These are phyloP conservation scores for Julus scandinavius DNA, from an alignment of 2,888 invertebrate genomes.

Conservation along the genomic window DNA sequence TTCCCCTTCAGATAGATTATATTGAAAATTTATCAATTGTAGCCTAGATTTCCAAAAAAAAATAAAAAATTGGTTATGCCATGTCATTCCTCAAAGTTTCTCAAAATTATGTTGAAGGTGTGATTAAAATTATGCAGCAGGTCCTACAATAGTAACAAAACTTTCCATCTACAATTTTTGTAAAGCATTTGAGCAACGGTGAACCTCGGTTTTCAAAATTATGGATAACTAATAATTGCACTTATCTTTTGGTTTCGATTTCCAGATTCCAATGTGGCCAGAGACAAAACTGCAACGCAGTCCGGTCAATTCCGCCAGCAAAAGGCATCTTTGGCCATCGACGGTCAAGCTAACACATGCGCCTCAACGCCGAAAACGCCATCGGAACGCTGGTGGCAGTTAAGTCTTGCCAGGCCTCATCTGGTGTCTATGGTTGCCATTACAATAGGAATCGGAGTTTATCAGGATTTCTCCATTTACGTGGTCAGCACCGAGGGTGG, in stretches of 20 bases:
- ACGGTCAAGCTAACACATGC: constrained; percentile 63
- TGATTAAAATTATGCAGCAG: no score
- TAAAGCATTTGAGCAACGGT: no score
- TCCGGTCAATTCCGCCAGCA: constrained; percentile 62
- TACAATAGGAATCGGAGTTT: constrained; percentile 61
- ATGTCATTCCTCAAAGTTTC: no score
- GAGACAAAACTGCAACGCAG: constrained; percentile 59
- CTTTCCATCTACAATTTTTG: no score
- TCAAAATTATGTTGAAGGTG: no score
- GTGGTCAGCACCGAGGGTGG: constrained; percentile 61
- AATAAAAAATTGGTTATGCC: no score
- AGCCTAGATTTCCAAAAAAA: no score
- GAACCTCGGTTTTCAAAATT: no score
- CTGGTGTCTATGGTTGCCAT: constrained; percentile 62
- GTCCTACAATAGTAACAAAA: no score
- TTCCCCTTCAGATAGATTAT: no score
- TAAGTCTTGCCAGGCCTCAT: constrained; percentile 61
- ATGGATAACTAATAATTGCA: not conserved
- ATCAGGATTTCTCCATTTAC: constrained; percentile 52
- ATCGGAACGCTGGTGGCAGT: constrained; percentile 64
- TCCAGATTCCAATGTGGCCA: constrained; percentile 61
- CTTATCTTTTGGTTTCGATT: not conserved
- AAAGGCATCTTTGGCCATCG: constrained; percentile 62
- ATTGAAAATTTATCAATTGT: no score
- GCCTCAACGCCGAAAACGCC: constrained; percentile 62